A percentile compares a stretch with the other conserved stretches of the same genome.
Evolutionary conservation across 1,140 invertebrate species (phyloP).

Genomic region (Drosophila sechellia): DNA sequence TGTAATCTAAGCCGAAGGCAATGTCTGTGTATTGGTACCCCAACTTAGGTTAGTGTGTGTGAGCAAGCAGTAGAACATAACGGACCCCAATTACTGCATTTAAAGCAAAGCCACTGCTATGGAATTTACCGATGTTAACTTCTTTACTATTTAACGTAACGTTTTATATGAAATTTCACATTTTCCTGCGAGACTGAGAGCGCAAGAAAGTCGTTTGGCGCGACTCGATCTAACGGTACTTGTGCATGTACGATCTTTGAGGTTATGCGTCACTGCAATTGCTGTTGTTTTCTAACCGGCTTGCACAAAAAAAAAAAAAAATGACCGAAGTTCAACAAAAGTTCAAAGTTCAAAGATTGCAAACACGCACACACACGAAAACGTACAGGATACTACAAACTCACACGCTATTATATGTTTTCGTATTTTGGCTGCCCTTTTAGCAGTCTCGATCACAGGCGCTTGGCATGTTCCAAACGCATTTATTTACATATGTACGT

Average conservation of each 20-base stretch:
- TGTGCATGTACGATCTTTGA: constrained; percentile 50
- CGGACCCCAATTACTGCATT: constrained; percentile 75
- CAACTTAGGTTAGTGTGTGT: constrained; percentile 37
- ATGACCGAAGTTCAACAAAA: constrained; percentile 68
- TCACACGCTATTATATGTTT: constrained; percentile 51
- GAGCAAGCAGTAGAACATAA: constrained; percentile 75
- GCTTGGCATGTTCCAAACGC: constrained; percentile 55
- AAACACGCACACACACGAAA: constrained; percentile 13
- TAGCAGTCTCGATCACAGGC: constrained; percentile 55
- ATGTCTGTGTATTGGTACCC: constrained; percentile 31
- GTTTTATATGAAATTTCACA: constrained; percentile 39
- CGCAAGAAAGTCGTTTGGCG: constrained; percentile 14
- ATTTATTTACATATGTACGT: constrained; percentile 57
- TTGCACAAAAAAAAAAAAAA: constrained; percentile 21
- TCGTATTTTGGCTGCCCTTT: constrained; percentile 44
- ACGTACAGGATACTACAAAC: constrained; percentile 19
- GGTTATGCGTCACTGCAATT: constrained; percentile 61
- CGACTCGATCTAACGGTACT: constrained; percentile 57
- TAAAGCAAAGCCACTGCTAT: constrained; percentile 46
- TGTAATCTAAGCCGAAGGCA: constrained; percentile 63
- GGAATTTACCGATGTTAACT: constrained; percentile 61
- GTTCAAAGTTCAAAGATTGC: constrained; percentile 3
- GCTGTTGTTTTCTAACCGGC: constrained; percentile 50
- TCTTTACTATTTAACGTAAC: constrained; percentile 22
- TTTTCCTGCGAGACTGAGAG: constrained; percentile 39